Evolutionary conservation across 2,888 invertebrate species (phyloP), one percentile per base, ranked within the genome.

Genomic region (Andrena camellia): DNA sequence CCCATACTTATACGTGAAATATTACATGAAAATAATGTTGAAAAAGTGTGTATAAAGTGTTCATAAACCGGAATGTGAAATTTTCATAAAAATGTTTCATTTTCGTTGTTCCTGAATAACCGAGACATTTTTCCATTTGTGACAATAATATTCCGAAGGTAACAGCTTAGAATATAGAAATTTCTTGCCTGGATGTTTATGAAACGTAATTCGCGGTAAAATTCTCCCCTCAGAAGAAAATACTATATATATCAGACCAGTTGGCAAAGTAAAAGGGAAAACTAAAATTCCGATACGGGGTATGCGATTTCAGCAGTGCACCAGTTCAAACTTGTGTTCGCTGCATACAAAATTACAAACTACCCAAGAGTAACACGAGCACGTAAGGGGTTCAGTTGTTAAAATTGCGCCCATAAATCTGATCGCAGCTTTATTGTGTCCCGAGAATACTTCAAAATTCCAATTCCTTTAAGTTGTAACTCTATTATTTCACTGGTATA

Each of bases 391-490:
- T 13, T 54, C 63, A 17, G 63, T 69, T 79, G 68, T 75, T 74
- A 54, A 79, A 79, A 79, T 79, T 79, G 78, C 54, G 63, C 48
- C 78, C 68, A 75, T 79, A 79, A 69, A 79, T 79, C 75, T 75
- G 75, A 50, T 6, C 54, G 68, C 52, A 42, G 63, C 63, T 52
- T 42, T 69, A 75, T 75, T 73, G 52, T 60, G 62, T 7, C 59
- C 42, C 42, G 48, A 26, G 64, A 63, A 33, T 75, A 63, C 66
- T 64, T 69, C 75, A 79, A 79, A 75, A 63, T 68, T 74, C 74
- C 73, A 78, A 78, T 74, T 74, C 68, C 68, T 63, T 74, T 57
- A 26, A 63, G 26, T 26, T 33, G 67, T 48, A 35, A 62, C 52
- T 35, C 62, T 10, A 68, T 68, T 75, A 23, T 42, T 8, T 23